Evolutionary conservation across 2,888 invertebrate species (phyloP), one percentile per base, ranked within the genome.

Genomic region (Crocallis elinguaria): DNA sequence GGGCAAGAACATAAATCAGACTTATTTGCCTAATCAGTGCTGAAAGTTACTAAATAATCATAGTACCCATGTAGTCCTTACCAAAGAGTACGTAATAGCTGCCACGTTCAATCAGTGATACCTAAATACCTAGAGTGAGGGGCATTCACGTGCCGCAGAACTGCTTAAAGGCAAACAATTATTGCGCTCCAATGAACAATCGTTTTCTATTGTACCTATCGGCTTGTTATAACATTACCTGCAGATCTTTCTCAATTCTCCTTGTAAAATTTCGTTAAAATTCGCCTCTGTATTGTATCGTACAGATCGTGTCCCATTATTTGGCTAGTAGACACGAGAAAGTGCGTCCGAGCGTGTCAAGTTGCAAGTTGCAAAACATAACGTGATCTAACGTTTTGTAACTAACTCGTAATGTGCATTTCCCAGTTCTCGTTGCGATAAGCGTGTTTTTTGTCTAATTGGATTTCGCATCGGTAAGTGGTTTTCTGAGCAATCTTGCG

Each of bases 361-460:
- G 30, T 39, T 39, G 41, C 42, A 54, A n/a, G n/a, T 80, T 76
- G 62, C 81, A 67, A 65, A 75, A 81, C 54, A 49, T 56, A 62
- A 75, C 75, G 79, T 79, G 79, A 74, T 78, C 67, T 63, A 64
- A 69, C 46, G 60, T 75, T 75, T 74, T 60, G 74, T 69, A 80
- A 80, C 52, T 21, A 4, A 13, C 33, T 51, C 37, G 49, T 51
- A 59, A 63, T 55, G 57, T 51, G 52, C 56, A 66, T 67, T 72
- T 69, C 64, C 54, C 57, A 66, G 54, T 38, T 35, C 29, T 23
- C 16, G 41, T 52, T 48, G 43, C 53, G 43, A 33, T 38, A 54
- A 54, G 42, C 53, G 16, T 29, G 17, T 43, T 54, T 50, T 54
- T 54, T 43, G 43, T 54, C 27, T 58, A 49, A 48, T 64, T 59